Evolutionary conservation across 2,113 vertebrate species (phyloP), one percentile per base, ranked within the genome.

Genomic region (Platichthys flesus): DNA sequence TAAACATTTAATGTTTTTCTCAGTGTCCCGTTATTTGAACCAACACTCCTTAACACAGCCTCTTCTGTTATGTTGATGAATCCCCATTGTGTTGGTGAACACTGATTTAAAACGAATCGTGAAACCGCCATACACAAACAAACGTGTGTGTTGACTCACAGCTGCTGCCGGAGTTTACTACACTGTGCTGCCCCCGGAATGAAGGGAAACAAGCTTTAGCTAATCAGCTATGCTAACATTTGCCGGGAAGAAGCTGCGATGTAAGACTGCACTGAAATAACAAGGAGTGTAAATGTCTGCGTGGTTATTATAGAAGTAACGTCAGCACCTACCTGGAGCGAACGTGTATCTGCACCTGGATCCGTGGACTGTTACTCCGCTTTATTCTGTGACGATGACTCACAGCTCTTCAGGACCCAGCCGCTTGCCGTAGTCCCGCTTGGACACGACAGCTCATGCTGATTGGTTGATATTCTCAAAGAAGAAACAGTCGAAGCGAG

Each of bases 371-470:
- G 54, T 51, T 62, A 10, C n/a, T 5, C 23, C 12, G 21, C 60
- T 52, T 20, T 26, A 37, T 45, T 31, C 31, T 31, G 31, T 65
- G 56, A 28, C n/a, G 2, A 26, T 4, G 9, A 59, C 20, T 20
- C n/a, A 3, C 5, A 12, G 18, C 2, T 0, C 74, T 74, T 66
- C 1, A 0, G 89, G 73, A 42, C 78, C 60, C 4, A 15, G 18
- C 1, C 55, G 71, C 71, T 88, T 67, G 61, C 93, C 93, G 91
- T 95, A 93, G 82, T 51, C 6, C 52, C 71, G 18, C 61, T 91
- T 85, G 88, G 88, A 93, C 94, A 94, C 93, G 94, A 94, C 94
- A 93, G 89, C 92, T 90, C 85, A 90, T 58, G 88, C 0, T 91
- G 87, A 94, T 94, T 94, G 93, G 94, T 72, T 67, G 0, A 23